Conservation (phyloP, 2,113 vertebrate genomes). For the Neodontobutis hainanensis region DNA sequence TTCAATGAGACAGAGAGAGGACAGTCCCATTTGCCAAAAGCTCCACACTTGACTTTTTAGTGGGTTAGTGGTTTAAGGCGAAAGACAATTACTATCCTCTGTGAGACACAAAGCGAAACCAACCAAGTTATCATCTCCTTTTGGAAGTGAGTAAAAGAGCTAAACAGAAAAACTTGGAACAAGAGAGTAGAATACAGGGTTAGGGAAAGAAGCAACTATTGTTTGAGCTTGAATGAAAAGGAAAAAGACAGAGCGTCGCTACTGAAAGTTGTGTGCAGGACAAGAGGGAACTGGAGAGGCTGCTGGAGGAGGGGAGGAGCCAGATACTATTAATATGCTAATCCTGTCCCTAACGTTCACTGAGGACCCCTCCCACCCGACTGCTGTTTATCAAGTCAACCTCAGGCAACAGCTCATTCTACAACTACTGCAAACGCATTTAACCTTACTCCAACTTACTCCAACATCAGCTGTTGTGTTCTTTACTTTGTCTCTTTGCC, state of each 20-base stretch:
- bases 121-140: slow-evolving; percentile 51
- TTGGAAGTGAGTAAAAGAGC: slow-evolving; percentile 41
- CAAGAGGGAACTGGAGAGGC: slow-evolving; percentile 25
- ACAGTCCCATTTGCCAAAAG: background rate
- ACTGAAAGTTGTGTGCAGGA: slow-evolving; percentile 62
- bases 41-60: background rate
- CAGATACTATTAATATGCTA: slow-evolving; percentile 68
- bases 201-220: slow-evolving; percentile 40
- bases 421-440: background rate
- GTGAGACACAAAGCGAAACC: slow-evolving; percentile 19
- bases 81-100: background rate
- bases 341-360: slow-evolving; percentile 43
- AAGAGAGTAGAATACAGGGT: slow-evolving; percentile 23
- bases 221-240: slow-evolving; percentile 67
- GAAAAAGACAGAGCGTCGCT: slow-evolving; percentile 54
- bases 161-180: slow-evolving; percentile 41
- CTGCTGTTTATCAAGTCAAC: slow-evolving; percentile 35
- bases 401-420: slow-evolving; percentile 31
- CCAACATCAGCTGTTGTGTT: background rate
- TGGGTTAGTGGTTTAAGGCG: background rate
- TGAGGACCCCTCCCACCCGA: slow-evolving; percentile 38
- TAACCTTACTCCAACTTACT: background rate
- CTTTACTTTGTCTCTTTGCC: background rate
- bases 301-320: slow-evolving; percentile 62
- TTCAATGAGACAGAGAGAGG: slow-evolving; percentile 7